Percentiles rank a stretch among this genome's conserved stretches.
Evolutionary conservation across 1,140 invertebrate genomes (phyloP).

Genomic region (Diabrotica undecimpunctata): DNA sequence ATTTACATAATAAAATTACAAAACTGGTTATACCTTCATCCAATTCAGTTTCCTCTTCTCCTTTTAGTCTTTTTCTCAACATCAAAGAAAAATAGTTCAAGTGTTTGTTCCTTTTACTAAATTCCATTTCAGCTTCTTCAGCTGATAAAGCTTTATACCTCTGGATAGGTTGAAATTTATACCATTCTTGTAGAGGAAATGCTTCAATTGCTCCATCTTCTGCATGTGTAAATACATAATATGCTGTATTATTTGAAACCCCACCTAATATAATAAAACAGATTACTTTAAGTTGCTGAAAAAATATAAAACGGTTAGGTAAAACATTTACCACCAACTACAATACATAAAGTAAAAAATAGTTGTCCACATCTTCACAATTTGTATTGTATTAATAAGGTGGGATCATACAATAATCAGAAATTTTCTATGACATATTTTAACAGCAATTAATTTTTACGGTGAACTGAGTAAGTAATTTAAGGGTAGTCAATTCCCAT

Average conservation of each 20-base stretch:
- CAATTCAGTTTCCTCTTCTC: constrained; percentile 74
- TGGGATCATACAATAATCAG: too few species aligned
- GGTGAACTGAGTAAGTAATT: too few species aligned
- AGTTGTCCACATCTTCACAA: too few species aligned
- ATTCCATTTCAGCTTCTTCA: constrained; percentile 96
- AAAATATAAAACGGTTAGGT: too few species aligned
- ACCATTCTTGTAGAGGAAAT: constrained; percentile 92
- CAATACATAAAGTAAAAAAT: too few species aligned
- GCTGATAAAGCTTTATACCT: constrained; percentile 89
- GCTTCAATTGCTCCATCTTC: constrained; percentile 93
- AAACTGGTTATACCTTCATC: constrained; percentile 55
- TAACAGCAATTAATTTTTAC: too few species aligned
- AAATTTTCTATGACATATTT: too few species aligned
- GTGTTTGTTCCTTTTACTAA: constrained; percentile 88
- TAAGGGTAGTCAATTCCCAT: too few species aligned
- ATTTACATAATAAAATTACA: background rate
- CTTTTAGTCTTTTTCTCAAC: constrained; percentile 53
- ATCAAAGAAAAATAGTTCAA: constrained; percentile 94
- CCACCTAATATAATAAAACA: constrained; percentile 55
- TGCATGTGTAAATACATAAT: constrained; percentile 94
- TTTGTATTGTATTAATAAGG: too few species aligned
- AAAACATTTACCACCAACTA: too few species aligned
- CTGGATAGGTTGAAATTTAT: constrained; percentile 85
- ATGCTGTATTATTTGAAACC: constrained; percentile 90
- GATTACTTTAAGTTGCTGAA: too few species aligned